phyloP scores from a whole-genome alignment of 2,888 invertebrate species.

The Petrolisthes cinctipes region DNA sequence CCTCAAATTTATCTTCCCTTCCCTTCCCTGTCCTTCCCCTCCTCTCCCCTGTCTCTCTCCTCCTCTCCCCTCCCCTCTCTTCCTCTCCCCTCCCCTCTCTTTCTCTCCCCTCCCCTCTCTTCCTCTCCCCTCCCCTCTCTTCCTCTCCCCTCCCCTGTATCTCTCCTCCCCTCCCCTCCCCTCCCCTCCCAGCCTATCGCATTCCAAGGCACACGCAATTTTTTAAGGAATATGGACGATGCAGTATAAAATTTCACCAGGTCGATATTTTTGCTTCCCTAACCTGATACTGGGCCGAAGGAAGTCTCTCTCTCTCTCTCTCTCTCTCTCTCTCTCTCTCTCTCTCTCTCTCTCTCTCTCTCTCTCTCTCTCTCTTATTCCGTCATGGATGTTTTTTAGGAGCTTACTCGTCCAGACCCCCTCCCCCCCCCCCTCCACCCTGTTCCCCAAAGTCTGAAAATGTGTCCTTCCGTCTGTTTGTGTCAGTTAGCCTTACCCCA shows the following conservation, averaged over 20 bases:
- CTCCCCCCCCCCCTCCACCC: too few relatives aligned
- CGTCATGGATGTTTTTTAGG: too few relatives aligned
- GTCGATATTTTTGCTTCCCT: background rate
- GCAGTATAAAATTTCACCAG: background rate
- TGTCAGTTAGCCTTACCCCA: too few relatives aligned
- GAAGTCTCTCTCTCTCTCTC: too few relatives aligned
- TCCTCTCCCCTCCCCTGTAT: slow-evolving; percentile 1
- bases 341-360: too few relatives aligned
- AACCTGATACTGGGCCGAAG: too few relatives aligned
- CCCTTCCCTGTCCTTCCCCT: background rate
- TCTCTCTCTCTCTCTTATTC: too few relatives aligned
- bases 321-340: too few relatives aligned
- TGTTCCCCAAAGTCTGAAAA: too few relatives aligned
- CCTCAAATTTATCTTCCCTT: background rate
- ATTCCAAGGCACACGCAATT: background rate
- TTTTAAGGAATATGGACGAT: background rate
- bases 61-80: background rate
- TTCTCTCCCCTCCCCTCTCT: background rate
- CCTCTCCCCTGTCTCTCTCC: background rate
- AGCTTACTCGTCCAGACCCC: too few relatives aligned
- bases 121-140: background rate
- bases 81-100: background rate
- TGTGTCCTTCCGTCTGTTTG: too few relatives aligned
- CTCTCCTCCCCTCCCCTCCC: background rate
- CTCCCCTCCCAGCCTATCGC: background rate